These are phyloP conservation scores for Herpetotheres cachinnans DNA, from an alignment of 2,113 vertebrate genomes.

Conservation along the genomic window DNA sequence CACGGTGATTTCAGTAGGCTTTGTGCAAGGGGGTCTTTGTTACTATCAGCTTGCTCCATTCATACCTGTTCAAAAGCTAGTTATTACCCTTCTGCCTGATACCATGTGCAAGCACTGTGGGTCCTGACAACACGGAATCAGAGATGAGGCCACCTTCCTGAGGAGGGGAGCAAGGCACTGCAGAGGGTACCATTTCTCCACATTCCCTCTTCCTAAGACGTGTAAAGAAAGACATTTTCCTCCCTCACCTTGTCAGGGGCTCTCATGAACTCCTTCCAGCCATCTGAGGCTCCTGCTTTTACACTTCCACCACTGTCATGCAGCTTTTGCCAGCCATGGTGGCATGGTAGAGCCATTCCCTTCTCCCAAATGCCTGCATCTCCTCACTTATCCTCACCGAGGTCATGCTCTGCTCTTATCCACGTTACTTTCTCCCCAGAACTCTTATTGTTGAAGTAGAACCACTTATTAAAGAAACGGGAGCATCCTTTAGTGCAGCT, in stretches of 20 bases:
- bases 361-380: not conserved
- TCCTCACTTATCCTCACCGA: not conserved
- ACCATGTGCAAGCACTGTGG: accelerated
- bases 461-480: not conserved
- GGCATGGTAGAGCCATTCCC: not conserved
- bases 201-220: not conserved
- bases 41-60: not conserved
- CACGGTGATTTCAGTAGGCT: not conserved
- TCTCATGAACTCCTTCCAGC: not conserved
- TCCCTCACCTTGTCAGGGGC: not conserved
- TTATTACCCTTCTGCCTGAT: not conserved
- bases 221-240: not conserved
- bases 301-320: accelerated
- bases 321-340: not conserved
- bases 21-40: not conserved
- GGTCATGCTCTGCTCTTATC: not conserved
- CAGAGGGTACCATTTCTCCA: not conserved
- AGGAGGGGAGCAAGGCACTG: not conserved
- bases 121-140: not conserved
- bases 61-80: not conserved
- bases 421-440: not conserved
- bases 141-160: not conserved
- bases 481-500: not conserved
- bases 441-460: not conserved
- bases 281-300: not conserved